A percentile compares a stretch with the other conserved stretches of the same genome.
phyloP scores from a whole-genome alignment of 2,888 invertebrate genomes.

The Torymus tubicola region DNA sequence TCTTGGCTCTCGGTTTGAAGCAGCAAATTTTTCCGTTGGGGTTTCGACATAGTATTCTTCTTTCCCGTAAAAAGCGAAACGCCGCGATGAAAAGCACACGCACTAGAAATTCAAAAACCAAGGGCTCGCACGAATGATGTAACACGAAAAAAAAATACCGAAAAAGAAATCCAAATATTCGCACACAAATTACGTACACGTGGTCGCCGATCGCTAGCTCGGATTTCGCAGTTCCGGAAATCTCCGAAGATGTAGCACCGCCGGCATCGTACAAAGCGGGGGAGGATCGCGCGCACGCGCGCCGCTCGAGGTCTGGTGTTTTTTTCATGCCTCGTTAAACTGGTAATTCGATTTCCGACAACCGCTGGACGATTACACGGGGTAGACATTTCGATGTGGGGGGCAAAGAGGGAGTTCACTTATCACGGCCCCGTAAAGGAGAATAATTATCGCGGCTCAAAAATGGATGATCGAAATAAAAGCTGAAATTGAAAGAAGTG shows the following conservation, averaged over 20 bases:
- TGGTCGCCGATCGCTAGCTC: slow-evolving; percentile 18
- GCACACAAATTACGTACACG: slow-evolving; percentile 7
- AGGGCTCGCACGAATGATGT: slow-evolving; percentile 23
- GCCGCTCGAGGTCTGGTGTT: slow-evolving; percentile 20
- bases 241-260: slow-evolving; percentile 35
- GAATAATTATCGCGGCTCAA: slow-evolving; percentile 7
- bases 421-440: slow-evolving; percentile 50
- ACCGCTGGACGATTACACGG: slow-evolving; percentile 30
- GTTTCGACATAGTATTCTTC: slow-evolving; percentile 58
- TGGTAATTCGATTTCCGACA: slow-evolving; percentile 40
- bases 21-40: slow-evolving; percentile 42
- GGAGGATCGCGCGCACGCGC: slow-evolving; percentile 2
- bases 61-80: slow-evolving; percentile 49
- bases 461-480: neutral
- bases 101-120: slow-evolving; percentile 44
- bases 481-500: neutral
- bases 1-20: slow-evolving; percentile 33
- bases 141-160: neutral
- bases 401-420: slow-evolving; percentile 36
- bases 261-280: neutral
- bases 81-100: slow-evolving; percentile 28
- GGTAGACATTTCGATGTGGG: slow-evolving; percentile 23
- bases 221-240: slow-evolving; percentile 42
- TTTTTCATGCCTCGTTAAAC: slow-evolving; percentile 47
- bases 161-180: slow-evolving; percentile 31